phyloP scores from a whole-genome alignment of 1,140 invertebrate species.

The Diorhabda elongata region DNA sequence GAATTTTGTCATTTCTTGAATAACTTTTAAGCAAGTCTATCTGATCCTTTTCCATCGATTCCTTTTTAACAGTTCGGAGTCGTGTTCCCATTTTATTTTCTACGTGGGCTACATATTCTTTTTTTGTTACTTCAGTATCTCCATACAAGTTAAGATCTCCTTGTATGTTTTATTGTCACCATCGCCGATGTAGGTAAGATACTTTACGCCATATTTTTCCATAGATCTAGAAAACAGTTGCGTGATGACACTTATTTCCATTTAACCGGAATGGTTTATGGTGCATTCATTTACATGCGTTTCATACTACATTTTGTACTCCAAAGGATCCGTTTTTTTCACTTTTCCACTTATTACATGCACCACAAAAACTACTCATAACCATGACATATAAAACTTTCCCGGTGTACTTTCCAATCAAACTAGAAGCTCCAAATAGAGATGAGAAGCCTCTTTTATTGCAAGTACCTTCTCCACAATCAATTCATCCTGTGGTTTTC shows the following conservation, averaged over 20 bases:
- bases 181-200: conserved; percentile 35
- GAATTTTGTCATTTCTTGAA: too few relatives aligned
- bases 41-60: too few relatives aligned
- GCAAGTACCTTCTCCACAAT: conserved; percentile 33
- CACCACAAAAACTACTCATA: conserved; percentile 29
- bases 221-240: conserved; percentile 34
- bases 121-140: too few relatives aligned
- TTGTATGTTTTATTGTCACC: conserved; percentile 31
- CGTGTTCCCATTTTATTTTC: too few relatives aligned
- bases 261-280: conserved; percentile 35
- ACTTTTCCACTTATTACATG: conserved; percentile 26
- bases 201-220: conserved; percentile 27
- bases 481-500: conserved; percentile 25
- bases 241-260: conserved; percentile 34
- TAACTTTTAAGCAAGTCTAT: too few relatives aligned
- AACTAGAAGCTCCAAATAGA: conserved; percentile 30
- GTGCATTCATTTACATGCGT: conserved; percentile 26
- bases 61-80: too few relatives aligned
- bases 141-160: conserved; percentile 12
- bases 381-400: conserved; percentile 36
- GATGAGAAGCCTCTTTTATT: conserved; percentile 36
- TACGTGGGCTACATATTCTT: too few relatives aligned
- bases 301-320: conserved; percentile 30
- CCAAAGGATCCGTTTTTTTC: conserved; percentile 21
- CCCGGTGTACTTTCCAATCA: conserved; percentile 31